Evolutionary conservation across 2,888 invertebrate genomes (phyloP), one percentile per base, ranked within the genome.

Genomic region (Gandaritis pyraliata): DNA sequence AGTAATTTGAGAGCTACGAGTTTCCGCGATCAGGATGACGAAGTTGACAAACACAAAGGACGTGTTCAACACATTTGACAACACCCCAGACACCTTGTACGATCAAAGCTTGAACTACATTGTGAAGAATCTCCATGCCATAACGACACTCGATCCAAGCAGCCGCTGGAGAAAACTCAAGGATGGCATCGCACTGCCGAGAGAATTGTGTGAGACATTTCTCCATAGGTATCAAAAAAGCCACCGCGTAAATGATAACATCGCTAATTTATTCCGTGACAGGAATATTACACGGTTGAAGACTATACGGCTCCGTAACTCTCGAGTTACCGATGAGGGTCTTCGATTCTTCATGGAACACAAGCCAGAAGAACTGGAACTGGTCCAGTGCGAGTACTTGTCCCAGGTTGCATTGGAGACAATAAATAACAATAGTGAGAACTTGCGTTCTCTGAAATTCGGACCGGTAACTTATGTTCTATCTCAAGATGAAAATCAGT

Each of bases 251-350:
- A 94, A 95, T 76, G 95, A 96, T 72, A 93, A 92, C 70, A 95
- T 96, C 76, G 94, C 96, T 11, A 93, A 94, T 71, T 90, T 97
- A 71, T 97, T 97, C 80, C 88, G 93, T 67, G 95, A 96, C 80
- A 92, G 92, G n/a, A 80, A 84, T 41, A 92, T 93, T 30, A 96
- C 96, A 11, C 93, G 95, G 58, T 86, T 97, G 49, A 94, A 95
- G 74, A 90, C 94, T 61, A 94, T 97, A 11, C 94, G 93, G 76
- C 88, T 98, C 69, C 92, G 95, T 54, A 95, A 96, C 78, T 95
- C 96, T 23, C 93, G 93, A 41, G 94, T 98, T 47, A 95, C 95
- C 10, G 95, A 96, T 80, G 89, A 93, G 64, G 95, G 96, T 59
- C 86, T 98, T 51, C 92, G 94, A 70, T 94, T 94, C 54, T 86